Evolutionary conservation across 2,888 invertebrate species (phyloP), one percentile per base, ranked within the genome.

Genomic region (Pimpla rufipes): DNA sequence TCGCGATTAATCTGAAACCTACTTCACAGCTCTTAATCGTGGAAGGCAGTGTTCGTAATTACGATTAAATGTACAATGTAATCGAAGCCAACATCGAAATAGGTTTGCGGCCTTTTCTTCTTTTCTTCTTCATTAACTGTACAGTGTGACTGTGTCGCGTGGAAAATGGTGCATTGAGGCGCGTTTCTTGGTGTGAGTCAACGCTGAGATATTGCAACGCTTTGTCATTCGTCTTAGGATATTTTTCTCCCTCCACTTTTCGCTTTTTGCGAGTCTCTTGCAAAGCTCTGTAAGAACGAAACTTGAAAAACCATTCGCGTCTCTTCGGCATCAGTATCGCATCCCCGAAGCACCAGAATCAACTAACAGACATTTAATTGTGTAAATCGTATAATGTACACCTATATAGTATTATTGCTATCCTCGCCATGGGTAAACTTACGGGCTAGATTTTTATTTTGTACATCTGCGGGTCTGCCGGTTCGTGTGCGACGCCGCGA

Each of bases 11-110:
- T 83, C 81, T 80, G 84, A 84, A 88, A 86, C 86, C 89, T 88
- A 89, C 87, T 89, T 89, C 90, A 89, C 88, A 89, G 89, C 89
- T 86, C 85, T 90, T 86, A 86, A 88, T 88, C 86, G 89, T 90
- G 90, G 90, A 91, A 91, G 91, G 91, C 91, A 91, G 91, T 91
- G 91, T 89, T 91, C 87, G 88, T 88, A 83, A 87, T 85, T 86
- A 86, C 87, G 83, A 88, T 87, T 88, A 88, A 81, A 81, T 85
- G 77, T 85, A 82, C 85, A 89, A 88, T 88, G 85, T 87, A 88
- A 86, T 85, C 87, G 77, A 84, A 83, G 83, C 83, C 75, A 81
- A 85, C 87, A 88, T 80, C 87, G 88, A 89, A 89, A 87, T 85
- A 88, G 85, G 83, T 87, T 68, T 67, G 52, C 50, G 40, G 66